Conservation (phyloP, 2,113 vertebrate species). For the Phainopepla nitens region DNA sequence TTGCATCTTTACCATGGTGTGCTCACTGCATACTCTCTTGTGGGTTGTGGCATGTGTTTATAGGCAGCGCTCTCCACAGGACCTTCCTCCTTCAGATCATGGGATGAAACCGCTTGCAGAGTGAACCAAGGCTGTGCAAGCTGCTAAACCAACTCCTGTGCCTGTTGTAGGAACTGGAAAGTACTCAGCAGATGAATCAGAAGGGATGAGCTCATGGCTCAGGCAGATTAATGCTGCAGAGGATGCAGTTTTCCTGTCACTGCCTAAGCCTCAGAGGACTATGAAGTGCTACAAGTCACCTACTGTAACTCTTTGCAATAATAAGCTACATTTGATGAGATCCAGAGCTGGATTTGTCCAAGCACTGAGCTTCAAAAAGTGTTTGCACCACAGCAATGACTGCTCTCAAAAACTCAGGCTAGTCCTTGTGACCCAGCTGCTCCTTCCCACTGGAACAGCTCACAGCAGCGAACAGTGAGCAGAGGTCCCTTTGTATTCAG, state of each 20-base stretch:
- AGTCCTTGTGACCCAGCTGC: too few relatives aligned
- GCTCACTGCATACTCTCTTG: not conserved
- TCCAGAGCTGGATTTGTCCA: not conserved
- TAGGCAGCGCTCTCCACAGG: not conserved
- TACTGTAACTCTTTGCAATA: not conserved
- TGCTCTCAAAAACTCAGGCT: not conserved
- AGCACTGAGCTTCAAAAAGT: not conserved
- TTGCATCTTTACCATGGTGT: not conserved
- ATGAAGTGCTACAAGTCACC: not conserved
- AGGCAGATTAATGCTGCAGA: not conserved
- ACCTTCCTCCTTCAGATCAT: not conserved
- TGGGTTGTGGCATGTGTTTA: not conserved
- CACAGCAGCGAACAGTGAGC: not conserved
- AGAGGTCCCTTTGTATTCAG: not conserved
- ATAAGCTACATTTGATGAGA: fast-evolving
- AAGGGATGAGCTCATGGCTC: conserved; percentile 10
- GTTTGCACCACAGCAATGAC: fast-evolving
- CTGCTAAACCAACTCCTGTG: not conserved
- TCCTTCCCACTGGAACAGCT: not conserved
- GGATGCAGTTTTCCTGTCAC: not conserved
- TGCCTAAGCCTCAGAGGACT: not conserved
- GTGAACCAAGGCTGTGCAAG: not conserved
- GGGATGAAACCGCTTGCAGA: not conserved
- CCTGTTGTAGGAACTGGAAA: not conserved
- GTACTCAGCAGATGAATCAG: not conserved